Conservation (phyloP, 2,113 vertebrate genomes). For the Catharus bicknelli region DNA sequence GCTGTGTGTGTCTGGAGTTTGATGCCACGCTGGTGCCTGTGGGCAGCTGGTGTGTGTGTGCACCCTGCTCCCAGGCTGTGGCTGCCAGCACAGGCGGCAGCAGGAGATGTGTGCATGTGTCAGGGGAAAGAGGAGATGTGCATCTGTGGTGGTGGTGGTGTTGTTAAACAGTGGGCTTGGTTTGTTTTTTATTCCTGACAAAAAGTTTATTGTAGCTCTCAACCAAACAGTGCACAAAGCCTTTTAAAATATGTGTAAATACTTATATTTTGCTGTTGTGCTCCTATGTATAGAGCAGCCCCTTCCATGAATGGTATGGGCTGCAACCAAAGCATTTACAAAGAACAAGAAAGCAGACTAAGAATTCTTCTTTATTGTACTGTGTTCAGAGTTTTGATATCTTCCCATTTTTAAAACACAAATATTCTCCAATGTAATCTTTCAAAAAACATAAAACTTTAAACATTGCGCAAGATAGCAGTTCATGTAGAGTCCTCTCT, state of each 20-base stretch:
- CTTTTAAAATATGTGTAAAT: background rate
- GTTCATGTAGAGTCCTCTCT: background rate
- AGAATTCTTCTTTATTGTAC: background rate
- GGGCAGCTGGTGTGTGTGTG: background rate
- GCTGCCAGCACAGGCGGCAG: background rate
- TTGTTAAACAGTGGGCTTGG: background rate
- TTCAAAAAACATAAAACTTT: background rate
- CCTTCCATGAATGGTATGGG: background rate
- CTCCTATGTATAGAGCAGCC: fast-evolving
- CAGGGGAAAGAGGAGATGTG: background rate
- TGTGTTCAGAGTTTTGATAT: background rate
- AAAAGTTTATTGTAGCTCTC: background rate
- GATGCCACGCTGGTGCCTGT: background rate
- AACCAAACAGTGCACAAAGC: background rate
- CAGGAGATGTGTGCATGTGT: fast-evolving
- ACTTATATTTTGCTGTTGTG: background rate
- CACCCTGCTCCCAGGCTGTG: background rate
- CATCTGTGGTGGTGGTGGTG: background rate
- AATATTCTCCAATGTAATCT: background rate
- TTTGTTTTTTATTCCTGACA: background rate
- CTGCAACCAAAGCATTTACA: background rate
- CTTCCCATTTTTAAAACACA: background rate
- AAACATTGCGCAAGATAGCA: background rate
- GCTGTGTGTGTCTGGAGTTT: background rate
- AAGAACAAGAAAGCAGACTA: background rate